Percentiles rank a stretch among this genome's conserved stretches.
Evolutionary conservation across 2,113 vertebrate species (phyloP).

Genomic region (Laterallus jamaicensis): DNA sequence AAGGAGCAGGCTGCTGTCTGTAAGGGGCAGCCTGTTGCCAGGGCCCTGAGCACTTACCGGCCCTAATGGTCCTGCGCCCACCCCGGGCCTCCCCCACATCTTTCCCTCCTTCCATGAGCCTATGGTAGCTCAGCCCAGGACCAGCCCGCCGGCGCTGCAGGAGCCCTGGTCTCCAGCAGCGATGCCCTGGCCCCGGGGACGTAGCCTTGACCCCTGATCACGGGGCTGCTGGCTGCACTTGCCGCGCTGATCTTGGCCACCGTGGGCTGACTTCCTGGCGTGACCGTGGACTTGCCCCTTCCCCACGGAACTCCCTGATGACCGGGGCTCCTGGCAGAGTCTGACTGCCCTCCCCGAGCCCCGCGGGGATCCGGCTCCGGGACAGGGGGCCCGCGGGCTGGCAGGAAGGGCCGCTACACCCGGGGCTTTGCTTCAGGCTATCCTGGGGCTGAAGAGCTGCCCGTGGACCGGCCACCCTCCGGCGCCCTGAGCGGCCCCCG

Average conservation of each 20-base stretch:
- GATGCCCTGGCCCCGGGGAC: fast-evolving
- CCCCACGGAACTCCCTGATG: not conserved
- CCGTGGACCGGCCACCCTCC: not conserved
- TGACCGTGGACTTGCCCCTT: not conserved
- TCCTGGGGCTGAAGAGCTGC: not conserved
- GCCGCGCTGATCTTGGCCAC: not conserved
- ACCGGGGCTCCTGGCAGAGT: not conserved
- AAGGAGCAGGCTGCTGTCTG: not conserved
- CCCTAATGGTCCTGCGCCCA: no score
- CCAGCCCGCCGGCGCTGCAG: not conserved
- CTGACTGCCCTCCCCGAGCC: not conserved
- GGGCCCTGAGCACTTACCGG: not conserved
- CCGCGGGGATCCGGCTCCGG: not conserved
- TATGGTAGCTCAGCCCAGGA: not conserved
- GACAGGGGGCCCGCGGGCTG: not conserved
- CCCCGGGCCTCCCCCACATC: no score
- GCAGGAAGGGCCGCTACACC: not conserved
- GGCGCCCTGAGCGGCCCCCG: not conserved
- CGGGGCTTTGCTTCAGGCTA: not conserved
- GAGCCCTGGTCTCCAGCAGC: not conserved
- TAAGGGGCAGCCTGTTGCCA: not conserved
- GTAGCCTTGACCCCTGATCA: not conserved
- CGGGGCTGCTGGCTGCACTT: no score
- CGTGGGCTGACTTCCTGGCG: not conserved
- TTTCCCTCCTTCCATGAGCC: no score